Evolutionary conservation across 2,113 vertebrate genomes (phyloP).

Genomic region (Clarias batrachus): DNA sequence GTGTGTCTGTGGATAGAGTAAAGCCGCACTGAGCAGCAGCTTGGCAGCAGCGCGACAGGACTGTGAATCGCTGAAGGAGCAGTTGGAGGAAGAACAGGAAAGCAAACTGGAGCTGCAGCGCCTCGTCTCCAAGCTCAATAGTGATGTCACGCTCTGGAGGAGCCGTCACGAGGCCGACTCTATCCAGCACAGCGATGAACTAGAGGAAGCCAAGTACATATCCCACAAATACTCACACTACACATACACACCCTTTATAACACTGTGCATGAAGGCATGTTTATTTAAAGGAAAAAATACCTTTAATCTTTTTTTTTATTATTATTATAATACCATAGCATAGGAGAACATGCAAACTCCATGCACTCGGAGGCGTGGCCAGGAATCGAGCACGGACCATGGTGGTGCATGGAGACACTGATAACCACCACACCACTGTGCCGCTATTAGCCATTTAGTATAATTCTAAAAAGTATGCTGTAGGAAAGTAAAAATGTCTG

Average conservation of each 20-base stretch:
- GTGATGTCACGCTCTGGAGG: constrained; percentile 76
- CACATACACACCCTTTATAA: not conserved
- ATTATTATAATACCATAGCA: not conserved
- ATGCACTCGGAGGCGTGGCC: too few relatives aligned
- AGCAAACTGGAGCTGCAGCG: constrained; percentile 80
- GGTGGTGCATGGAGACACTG: too few relatives aligned
- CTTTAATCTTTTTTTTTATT: not conserved
- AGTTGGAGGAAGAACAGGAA: constrained; percentile 82
- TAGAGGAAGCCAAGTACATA: constrained; percentile 75
- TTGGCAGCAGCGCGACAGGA: constrained; percentile 67
- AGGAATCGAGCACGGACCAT: too few relatives aligned
- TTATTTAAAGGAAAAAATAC: not conserved
- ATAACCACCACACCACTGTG: too few relatives aligned
- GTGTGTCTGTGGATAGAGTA: constrained; percentile 57
- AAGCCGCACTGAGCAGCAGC: constrained; percentile 57
- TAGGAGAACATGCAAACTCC: too few relatives aligned
- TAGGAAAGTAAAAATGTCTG: not conserved
- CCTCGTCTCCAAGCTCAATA: constrained; percentile 78
- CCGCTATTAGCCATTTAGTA: not conserved
- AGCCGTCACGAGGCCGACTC: constrained; percentile 71
- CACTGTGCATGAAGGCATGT: not conserved
- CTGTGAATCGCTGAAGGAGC: constrained; percentile 73
- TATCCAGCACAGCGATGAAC: constrained; percentile 74
- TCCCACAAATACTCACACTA: not conserved
- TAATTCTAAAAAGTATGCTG: not conserved